A percentile compares a stretch with the other conserved stretches of the same genome.
Conservation (phyloP, 2,888 invertebrate genomes). For the Mythimna vitellina region DNA sequence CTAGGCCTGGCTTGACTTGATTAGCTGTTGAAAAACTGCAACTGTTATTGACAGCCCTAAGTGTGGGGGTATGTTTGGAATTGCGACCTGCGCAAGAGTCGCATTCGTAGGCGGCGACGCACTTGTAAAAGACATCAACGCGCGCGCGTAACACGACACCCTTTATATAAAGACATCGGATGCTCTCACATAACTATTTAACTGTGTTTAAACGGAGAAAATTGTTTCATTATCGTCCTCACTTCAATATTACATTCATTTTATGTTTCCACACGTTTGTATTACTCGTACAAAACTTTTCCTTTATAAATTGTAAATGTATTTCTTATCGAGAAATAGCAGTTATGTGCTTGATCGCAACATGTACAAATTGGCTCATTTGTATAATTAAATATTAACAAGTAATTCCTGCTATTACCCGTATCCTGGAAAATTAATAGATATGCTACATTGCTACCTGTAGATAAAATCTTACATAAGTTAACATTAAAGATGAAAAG, state of each 20-base stretch:
- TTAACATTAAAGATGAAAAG: constrained; percentile 53
- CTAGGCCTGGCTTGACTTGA: constrained; percentile 49
- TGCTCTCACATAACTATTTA: constrained; percentile 44
- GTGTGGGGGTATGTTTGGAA: constrained; percentile 62
- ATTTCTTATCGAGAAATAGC: constrained; percentile 28
- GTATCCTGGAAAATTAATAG: constrained; percentile 54
- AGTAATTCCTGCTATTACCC: constrained; percentile 49
- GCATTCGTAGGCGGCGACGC: constrained; percentile 58
- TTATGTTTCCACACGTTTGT: constrained; percentile 22
- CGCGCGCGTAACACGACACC: constrained; percentile 57
- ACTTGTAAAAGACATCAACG: constrained; percentile 85
- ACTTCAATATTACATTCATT: constrained; percentile 23
- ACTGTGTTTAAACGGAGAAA: constrained; percentile 37
- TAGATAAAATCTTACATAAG: constrained; percentile 54
- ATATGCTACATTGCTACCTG: constrained; percentile 42
- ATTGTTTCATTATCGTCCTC: constrained; percentile 39
- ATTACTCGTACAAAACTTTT: constrained; percentile 9
- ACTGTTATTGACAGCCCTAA: constrained; percentile 65
- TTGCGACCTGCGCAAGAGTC: constrained; percentile 62
- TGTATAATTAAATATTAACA: constrained; percentile 62
- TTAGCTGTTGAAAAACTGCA: constrained; percentile 57
- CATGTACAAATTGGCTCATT: constrained; percentile 51
- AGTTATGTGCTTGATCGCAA: constrained; percentile 26
- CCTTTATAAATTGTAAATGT: constrained; percentile 33
- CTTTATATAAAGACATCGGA: constrained; percentile 56